These are phyloP conservation scores for Manis crassicaudata DNA, from an alignment of 2,797 vertebrate genomes.

Conservation along the genomic window DNA sequence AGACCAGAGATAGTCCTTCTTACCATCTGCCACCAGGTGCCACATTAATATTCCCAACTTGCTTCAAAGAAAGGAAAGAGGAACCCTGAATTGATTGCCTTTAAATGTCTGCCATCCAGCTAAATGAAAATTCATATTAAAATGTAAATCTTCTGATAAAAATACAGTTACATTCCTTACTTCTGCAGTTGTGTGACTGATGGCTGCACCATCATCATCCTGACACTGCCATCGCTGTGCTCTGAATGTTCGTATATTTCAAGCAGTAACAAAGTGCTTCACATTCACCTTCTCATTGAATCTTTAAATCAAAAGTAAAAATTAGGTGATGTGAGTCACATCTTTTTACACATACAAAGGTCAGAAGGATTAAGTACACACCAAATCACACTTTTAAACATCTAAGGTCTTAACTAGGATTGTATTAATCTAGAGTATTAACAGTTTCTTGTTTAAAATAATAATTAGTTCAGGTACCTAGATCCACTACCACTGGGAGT, in stretches of 20 bases:
- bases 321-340: neutral
- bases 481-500: neutral
- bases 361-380: neutral
- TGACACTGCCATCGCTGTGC: too few species aligned
- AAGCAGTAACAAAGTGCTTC: neutral
- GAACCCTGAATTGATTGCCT: neutral
- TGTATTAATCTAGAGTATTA: neutral
- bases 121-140: neutral
- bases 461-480: slow-evolving; percentile 21
- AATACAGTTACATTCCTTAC: neutral
- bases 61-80: neutral
- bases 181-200: neutral
- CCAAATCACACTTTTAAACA: neutral
- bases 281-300: neutral
- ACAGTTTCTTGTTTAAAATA: slow-evolving; percentile 38
- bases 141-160: neutral
- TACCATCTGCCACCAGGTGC: neutral
- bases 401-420: neutral
- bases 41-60: neutral
- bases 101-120: neutral
- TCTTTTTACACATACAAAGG: neutral
- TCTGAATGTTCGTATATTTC: neutral
- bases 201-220: neutral
- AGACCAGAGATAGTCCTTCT: neutral
- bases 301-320: neutral